Base-by-base conservation (phyloP, 1,140 invertebrate species). In the Cardiocondyla obscurior region DNA sequence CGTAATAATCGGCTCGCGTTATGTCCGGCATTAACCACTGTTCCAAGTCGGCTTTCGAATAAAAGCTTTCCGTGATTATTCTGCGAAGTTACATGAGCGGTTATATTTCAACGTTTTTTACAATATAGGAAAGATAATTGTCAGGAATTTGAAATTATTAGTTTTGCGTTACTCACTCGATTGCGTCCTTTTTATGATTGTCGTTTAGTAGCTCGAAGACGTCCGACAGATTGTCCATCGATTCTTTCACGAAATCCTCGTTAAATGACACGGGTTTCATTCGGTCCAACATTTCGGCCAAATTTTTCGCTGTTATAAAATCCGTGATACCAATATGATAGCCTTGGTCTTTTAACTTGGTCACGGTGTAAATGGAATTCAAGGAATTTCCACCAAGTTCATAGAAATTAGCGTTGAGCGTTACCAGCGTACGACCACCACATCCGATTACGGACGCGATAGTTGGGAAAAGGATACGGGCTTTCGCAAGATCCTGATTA, bases 301-400 rank as follows among this genome's bases (percentile, higher is more conserved):
- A 93, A 87, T 95, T 95, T 64, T 95, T 95, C 1, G 97, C 96
- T 0, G 95, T 95, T n/a, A 98, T 95, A 88, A 98, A 98, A 89
- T 98, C 97, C 14, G 96, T 96, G 39, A 98, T 97, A 77, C 96
- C 95, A 82, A 98, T 97, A 81, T 95, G 94, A 90, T 96, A 97
- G 81, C 97, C 97, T 96, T 69, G 95, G 64, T 98, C 96, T n/a
- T 95, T 94, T 46, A 98, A 92, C 88, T 96, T 95, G 0, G 97
- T 97, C 4, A 98, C 96, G 0, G 97, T 97, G 74, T 96, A 96
- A 46, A 98, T 96, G 0, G 97, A 97, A 90, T 98, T 98, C 1
- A 98, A 94, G 0, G 97, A 98, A 90, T 98, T 98, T 22, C 97
- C 97, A 14, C 97, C 97, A 36, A 98, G 94, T 77, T 97, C 95